A percentile compares a stretch with the other conserved stretches of the same genome.
Evolutionary conservation across 2,113 vertebrate species (phyloP).

Genomic region (Phalacrocorax carbo): DNA sequence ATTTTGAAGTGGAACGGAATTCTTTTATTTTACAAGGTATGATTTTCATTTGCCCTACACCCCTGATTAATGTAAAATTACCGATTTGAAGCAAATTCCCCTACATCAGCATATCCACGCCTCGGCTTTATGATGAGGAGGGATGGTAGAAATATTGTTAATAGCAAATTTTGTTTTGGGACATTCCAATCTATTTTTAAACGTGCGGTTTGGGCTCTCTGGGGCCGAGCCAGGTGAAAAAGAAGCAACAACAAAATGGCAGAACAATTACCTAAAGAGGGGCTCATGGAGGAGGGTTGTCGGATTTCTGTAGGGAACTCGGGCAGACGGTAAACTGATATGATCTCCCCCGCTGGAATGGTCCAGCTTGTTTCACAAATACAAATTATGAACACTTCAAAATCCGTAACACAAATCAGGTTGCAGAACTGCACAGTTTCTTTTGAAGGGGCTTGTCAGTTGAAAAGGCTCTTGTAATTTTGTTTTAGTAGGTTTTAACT

Average conservation of each 20-base stretch:
- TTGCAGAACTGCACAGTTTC: not conserved
- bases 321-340: not conserved
- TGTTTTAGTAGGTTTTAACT: slow-evolving; percentile 24
- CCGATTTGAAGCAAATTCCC: not conserved
- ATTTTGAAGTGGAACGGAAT: slow-evolving; percentile 24
- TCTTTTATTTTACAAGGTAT: slow-evolving; percentile 33
- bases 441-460: not conserved
- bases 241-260: slow-evolving; percentile 38
- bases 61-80: not conserved
- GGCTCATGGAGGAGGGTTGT: not conserved
- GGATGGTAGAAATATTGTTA: not conserved
- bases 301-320: not conserved
- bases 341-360: slow-evolving; percentile 10
- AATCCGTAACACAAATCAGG: not conserved
- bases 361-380: slow-evolving; percentile 41
- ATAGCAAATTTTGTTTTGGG: not conserved
- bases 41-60: slow-evolving; percentile 18
- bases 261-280: slow-evolving; percentile 17
- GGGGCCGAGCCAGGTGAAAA: slow-evolving; percentile 45
- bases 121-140: not conserved
- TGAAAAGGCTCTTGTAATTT: not conserved
- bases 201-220: not conserved
- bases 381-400: slow-evolving; percentile 11
- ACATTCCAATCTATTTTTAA: not conserved
- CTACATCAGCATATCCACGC: not conserved